Evolutionary conservation across 2,113 vertebrate genomes (phyloP).

Genomic region (Zosterops hypoxanthus): DNA sequence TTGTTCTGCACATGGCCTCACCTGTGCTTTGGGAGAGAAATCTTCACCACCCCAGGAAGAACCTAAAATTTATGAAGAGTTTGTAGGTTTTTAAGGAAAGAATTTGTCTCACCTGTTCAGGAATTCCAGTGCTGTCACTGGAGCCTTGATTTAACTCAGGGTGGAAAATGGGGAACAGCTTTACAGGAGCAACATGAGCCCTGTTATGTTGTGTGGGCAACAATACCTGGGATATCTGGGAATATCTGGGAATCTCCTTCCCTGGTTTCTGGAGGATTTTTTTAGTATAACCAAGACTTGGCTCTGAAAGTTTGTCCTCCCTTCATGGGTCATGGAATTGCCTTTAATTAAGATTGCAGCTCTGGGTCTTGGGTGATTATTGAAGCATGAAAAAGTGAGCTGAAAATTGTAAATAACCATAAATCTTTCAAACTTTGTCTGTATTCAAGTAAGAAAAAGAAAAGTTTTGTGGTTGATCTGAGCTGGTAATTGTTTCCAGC

Average conservation of each 20-base stretch:
- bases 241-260: neutral
- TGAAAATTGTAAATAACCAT: neutral
- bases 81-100: neutral
- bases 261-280: rapidly evolving
- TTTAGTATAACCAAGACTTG: neutral
- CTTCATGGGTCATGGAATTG: neutral
- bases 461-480: neutral
- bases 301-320: neutral
- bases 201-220: neutral
- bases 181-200: neutral
- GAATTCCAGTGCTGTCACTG: neutral
- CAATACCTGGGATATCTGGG: neutral
- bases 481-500: neutral
- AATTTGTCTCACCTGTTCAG: neutral
- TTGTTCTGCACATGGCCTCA: neutral
- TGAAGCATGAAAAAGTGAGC: neutral
- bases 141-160: neutral
- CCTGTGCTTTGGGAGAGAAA: neutral
- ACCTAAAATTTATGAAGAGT: neutral
- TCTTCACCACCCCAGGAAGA: neutral
- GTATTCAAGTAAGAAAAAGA: neutral
- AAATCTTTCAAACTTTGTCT: neutral
- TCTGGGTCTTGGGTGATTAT: neutral
- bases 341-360: neutral
- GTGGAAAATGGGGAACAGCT: neutral